Conservation (phyloP, 2,113 vertebrate species). For the Bungarus multicinctus region DNA sequence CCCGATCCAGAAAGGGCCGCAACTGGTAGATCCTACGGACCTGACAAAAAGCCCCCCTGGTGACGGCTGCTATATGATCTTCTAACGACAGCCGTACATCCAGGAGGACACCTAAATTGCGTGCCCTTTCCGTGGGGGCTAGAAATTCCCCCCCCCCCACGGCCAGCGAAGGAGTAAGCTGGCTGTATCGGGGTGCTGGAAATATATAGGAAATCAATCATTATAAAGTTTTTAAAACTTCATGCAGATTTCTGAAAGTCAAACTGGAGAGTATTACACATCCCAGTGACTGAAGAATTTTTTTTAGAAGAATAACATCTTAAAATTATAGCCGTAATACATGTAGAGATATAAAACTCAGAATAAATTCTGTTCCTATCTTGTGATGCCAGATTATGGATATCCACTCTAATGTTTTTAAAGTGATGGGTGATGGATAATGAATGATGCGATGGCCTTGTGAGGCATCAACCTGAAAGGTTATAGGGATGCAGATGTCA, state of each 20-base stretch:
- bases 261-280: not conserved
- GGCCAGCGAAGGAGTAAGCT: no score
- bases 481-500: not conserved
- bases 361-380: not conserved
- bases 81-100: no score
- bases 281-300: not conserved
- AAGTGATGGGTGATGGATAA: not conserved
- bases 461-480: not conserved
- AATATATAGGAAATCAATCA: not conserved
- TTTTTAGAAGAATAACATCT: not conserved
- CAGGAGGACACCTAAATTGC: no score
- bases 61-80: no score
- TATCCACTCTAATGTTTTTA: not conserved
- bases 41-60: no score
- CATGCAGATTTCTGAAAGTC: not conserved
- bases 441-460: not conserved
- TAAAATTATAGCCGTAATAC: not conserved
- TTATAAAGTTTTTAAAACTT: not conserved
- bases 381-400: not conserved
- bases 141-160: no score
- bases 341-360: not conserved
- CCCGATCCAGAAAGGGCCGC: no score
- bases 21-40: no score
- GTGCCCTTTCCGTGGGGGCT: no score
- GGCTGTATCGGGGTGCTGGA: no score